Conservation (phyloP, 2,888 invertebrate species). For the Escarpia spicata region DNA sequence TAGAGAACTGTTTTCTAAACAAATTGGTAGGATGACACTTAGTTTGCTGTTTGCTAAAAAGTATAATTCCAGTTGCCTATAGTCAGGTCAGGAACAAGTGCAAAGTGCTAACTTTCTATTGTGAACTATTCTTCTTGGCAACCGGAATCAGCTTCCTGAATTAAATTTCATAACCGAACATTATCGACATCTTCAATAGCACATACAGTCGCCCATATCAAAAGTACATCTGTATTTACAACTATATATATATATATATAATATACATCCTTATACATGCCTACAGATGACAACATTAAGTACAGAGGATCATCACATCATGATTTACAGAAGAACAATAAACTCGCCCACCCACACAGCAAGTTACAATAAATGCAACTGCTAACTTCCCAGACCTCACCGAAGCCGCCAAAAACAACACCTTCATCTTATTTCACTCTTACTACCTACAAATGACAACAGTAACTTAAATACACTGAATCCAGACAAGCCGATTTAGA, state of each 20-base stretch:
- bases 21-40: neutral
- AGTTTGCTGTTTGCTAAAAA: neutral
- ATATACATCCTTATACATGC: neutral
- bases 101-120: neutral
- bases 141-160: neutral
- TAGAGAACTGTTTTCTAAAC: neutral
- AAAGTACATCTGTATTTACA: conserved; percentile 16
- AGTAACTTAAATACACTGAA: conserved; percentile 12
- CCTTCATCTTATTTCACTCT: neutral
- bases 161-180: neutral
- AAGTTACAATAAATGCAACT: neutral
- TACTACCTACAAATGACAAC: neutral
- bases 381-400: neutral
- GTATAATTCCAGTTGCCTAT: neutral
- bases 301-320: neutral
- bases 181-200: neutral
- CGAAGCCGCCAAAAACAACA: neutral
- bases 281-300: neutral
- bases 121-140: neutral
- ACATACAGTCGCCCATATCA: neutral
- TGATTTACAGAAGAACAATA: conserved; percentile 8
- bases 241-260: conserved; percentile 13
- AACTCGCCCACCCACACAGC: neutral
- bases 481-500: neutral
- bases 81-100: neutral